Evolutionary conservation across 2,888 invertebrate genomes (phyloP), one percentile per base, ranked within the genome.

Genomic region (Amphipoea lucens): DNA sequence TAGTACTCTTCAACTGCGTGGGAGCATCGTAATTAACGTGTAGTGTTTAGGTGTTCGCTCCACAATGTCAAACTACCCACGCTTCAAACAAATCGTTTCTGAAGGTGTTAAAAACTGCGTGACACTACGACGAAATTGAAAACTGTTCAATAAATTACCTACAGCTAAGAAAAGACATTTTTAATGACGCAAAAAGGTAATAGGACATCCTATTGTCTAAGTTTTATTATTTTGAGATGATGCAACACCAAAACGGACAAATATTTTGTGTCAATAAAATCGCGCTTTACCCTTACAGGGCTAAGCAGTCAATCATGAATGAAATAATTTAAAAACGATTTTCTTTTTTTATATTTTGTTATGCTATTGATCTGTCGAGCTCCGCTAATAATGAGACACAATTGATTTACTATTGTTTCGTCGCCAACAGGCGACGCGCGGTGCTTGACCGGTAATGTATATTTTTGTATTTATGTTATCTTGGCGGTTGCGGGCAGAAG

Each of bases 21-120:
- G 82, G 84, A 48, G 62, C 78, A 78, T 66, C 65, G 40, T 66
- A 78, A 80, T 70, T 74, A 77, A 48, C 76, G 76, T 70, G 69
- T 81, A 69, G 51, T 81, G 54, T 77, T 70, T 66, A 66, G 23
- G 65, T 42, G 81, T 72, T 73, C 9, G 48, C 67, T 57, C 72
- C 65, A 72, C 72, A 84, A 67, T 74, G 67, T 40, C 45, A 57
- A 77, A 75, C 78, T 69, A 85, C 74, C 74, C 74, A 72, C 65
- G 36, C 54, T 66, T 40, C 7, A 23, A 54, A 67, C 62, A 78
- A 65, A 77, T 80, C 9, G 6, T 7, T 65, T 54, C 23, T 48
- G 40, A 66, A 70, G 60, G 51, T 29, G 51, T 60, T 57, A 62
- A 51, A 11, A 48, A 63, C 20, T 40, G 9, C 4, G 6, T 36